Conservation (phyloP, 2,113 vertebrate species). For the Pongo pygmaeus region DNA sequence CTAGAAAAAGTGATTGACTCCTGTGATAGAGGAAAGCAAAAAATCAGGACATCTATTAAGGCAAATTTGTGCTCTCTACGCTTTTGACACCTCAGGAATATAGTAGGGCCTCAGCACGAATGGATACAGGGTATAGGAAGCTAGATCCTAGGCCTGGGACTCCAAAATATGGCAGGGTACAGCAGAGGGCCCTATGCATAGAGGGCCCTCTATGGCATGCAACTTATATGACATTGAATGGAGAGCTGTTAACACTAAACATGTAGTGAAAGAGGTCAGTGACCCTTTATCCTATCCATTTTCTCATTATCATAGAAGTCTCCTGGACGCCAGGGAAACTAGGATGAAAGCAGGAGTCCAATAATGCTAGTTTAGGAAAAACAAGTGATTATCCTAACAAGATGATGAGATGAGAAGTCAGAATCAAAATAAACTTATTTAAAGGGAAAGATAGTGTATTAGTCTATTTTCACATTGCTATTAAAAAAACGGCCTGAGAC, state of each 20-base stretch:
- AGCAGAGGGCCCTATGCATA: not conserved
- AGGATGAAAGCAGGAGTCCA: too few relatives aligned
- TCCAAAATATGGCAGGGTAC: not conserved
- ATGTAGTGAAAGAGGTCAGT: too few relatives aligned
- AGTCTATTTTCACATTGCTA: too few relatives aligned
- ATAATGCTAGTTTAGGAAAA: too few relatives aligned
- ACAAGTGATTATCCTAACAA: too few relatives aligned
- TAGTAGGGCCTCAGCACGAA: not conserved
- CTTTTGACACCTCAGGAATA: not conserved
- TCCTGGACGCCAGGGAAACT: too few relatives aligned
- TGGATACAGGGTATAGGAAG: not conserved
- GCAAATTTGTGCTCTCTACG: not conserved
- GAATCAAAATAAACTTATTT: too few relatives aligned
- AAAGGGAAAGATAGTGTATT: too few relatives aligned
- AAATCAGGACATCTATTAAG: not conserved
- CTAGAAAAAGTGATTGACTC: not conserved
- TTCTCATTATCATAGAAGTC: too few relatives aligned
- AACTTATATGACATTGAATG: not conserved
- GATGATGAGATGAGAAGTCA: too few relatives aligned
- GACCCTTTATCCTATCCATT: too few relatives aligned
- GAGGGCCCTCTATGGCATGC: not conserved
- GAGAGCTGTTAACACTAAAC: not conserved
- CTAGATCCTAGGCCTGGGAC: not conserved
- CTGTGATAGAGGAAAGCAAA: not conserved
- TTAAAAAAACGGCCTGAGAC: too few relatives aligned